Percentiles rank a stretch among this genome's conserved stretches.
phyloP scores from a whole-genome alignment of 1,140 invertebrate species.

The Scylla paramamosain region DNA sequence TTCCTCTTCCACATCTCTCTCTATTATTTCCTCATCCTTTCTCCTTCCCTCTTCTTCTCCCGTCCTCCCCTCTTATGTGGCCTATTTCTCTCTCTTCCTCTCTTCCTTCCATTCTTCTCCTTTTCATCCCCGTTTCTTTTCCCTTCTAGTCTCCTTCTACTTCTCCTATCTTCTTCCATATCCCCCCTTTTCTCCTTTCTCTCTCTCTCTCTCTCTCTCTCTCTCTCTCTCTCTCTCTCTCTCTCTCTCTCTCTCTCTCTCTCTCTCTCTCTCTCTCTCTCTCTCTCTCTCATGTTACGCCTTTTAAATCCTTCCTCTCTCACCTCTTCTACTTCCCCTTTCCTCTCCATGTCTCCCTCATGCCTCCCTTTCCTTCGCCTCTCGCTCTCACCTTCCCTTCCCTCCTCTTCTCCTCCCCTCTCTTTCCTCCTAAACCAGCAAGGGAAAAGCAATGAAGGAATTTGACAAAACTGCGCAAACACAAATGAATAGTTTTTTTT shows the following conservation, averaged over 20 bases:
- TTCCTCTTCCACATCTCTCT: too few relatives aligned
- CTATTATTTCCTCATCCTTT: too few relatives aligned
- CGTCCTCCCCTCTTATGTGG: too few relatives aligned
- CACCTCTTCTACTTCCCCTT: not conserved
- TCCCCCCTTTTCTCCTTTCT: not conserved
- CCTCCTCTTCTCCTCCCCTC: not conserved
- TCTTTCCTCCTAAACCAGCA: not conserved
- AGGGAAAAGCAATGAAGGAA: too few relatives aligned
- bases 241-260: too few relatives aligned
- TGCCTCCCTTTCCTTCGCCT: not conserved
- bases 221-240: too few relatives aligned
- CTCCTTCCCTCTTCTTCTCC: too few relatives aligned
- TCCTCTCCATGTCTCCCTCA: not conserved
- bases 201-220: not conserved
- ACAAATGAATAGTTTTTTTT: too few relatives aligned
- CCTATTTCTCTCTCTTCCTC: too few relatives aligned
- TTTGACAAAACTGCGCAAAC: too few relatives aligned
- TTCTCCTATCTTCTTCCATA: not conserved
- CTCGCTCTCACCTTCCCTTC: not conserved
- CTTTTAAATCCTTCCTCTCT: not conserved
- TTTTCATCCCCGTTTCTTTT: not conserved
- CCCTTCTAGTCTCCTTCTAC: not conserved
- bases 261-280: too few relatives aligned
- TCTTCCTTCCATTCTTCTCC: not conserved
- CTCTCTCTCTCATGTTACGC: not conserved